Base-by-base conservation (phyloP, 1,140 invertebrate genomes). In the Pomacea maculata region DNA sequence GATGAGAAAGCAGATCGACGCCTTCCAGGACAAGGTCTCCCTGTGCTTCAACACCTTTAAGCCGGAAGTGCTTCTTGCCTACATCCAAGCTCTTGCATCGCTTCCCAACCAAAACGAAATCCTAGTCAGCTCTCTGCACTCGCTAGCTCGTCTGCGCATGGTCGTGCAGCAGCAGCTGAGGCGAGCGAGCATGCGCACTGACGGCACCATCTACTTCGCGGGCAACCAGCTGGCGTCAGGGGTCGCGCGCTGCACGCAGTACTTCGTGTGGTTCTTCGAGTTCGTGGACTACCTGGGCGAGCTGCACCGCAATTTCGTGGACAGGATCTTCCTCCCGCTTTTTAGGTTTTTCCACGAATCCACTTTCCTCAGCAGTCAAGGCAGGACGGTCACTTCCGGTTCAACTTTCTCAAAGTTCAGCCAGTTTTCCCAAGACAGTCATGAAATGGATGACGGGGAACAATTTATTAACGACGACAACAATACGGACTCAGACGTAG, bases 241-340 rank as follows among this genome's bases (percentile, higher is more conserved):
- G 75, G 71, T 74, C 71, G 87, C 70, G 70, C 84, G 75, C 65
- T 88, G 75, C 80, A 79, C 85, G n/a, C 83, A 85, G 63, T 90
- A 89, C 71, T 90, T 90, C 72, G 84, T 83, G 10, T 90, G 89
- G 89, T 90, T 88, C 72, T 87, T 89, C 67, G 81, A 88, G n/a
- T 86, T 87, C 74, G 79, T 88, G 68, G 84, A 87, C 71, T 90
- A 88, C 73, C 72, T 89, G 15, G 74, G 86, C 15, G 84, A 88
- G 67, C 82, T 90, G 4, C 80, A 85, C 21, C 76, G 72, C 15
- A 88, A 87, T 73, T 90, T 89, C 75, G 80, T 84, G n/a, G 85
- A 86, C n/a, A 78, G 88, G 45, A 87, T 90, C 78, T 90, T 87
- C 70, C 80, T 82, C 19, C 89, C 89, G 17, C 78, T 90, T 25